Base-by-base conservation (phyloP, 2,888 invertebrate genomes). In the Chalcis sispes region DNA sequence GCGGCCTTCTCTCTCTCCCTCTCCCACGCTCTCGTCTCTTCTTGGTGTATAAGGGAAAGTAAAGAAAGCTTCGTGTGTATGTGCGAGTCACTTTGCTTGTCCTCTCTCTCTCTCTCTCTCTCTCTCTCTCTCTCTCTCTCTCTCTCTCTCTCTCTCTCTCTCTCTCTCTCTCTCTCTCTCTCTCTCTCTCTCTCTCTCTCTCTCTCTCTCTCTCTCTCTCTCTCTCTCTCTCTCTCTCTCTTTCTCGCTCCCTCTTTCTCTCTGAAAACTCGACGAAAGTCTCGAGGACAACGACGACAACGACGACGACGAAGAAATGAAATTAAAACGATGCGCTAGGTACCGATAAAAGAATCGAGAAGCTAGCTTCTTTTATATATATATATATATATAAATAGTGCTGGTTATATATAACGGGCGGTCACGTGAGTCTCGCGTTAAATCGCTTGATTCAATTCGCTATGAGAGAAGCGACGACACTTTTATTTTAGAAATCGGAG, bases 251-350 rank as follows among this genome's bases (percentile, higher is more conserved):
- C 2, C 46, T n/a, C n/a, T n/a, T n/a, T n/a, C 10, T 7, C 23
- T 29, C 15, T 8, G 61, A 59, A 70, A 70, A 50, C 70, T 70
- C 50, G 70, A 62, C 42, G 42, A 54, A 42, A 71, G 62, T 42
- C 54, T 2, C 32, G 32, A 52, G 42, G 56, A 25, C n/a, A n/a
- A n/a, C n/a, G 29, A 40, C 25, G 54, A 61, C 10, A 13, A n/a
- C 36, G 18, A 48, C 32, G 61, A 7, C 25, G 23, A 52, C 2
- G 32, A 3, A 15, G 4, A 52, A 56, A 64, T 72, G 42, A 72
- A 72, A 64, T 64, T 64, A 64, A 64, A 64, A 64, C 46, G 56
- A 56, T 52, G 72, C 54, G 46, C 36, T 18, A 32, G 40, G 36
- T 23, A 13, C 2, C n/a, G 56, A 1, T 3, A 25, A 62, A 27